Conservation (phyloP, 2,113 vertebrate species). For the Xiphophorus couchianus region DNA sequence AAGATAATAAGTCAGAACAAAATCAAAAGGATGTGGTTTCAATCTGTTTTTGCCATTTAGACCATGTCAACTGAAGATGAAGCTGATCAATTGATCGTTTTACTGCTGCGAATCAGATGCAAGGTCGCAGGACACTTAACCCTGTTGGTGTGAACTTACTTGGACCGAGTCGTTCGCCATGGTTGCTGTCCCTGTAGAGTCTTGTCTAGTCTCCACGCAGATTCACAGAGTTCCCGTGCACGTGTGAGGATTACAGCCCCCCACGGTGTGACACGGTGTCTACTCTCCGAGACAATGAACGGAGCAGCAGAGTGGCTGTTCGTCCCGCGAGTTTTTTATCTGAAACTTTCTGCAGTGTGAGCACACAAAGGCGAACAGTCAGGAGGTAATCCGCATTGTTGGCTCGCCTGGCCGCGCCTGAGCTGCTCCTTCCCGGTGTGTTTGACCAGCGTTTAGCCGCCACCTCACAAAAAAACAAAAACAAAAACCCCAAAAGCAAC, state of each 20-base stretch:
- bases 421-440: slow-evolving; percentile 40
- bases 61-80: too few species aligned
- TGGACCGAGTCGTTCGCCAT: slow-evolving; percentile 84
- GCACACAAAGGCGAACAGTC: slow-evolving; percentile 66
- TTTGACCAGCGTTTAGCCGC: slow-evolving; percentile 15
- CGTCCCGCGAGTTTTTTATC: background rate
- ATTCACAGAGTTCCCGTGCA: too few species aligned
- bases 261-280: too few species aligned
- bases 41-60: too few species aligned
- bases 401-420: slow-evolving; percentile 61
- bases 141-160: slow-evolving; percentile 70
- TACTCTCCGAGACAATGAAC: background rate
- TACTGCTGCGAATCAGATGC: too few species aligned
- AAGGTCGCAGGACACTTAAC: too few species aligned
- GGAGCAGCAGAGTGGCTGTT: background rate
- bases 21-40: too few species aligned
- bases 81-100: too few species aligned
- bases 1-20: too few species aligned
- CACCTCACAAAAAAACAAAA: background rate
- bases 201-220: too few species aligned
- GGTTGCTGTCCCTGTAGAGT: background rate
- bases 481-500: background rate
- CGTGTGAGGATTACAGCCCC: too few species aligned
- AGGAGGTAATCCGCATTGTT: slow-evolving; percentile 69
- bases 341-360: slow-evolving; percentile 34